Base-by-base conservation (phyloP, 2,113 vertebrate species). In the Ranitomeya imitator region DNA sequence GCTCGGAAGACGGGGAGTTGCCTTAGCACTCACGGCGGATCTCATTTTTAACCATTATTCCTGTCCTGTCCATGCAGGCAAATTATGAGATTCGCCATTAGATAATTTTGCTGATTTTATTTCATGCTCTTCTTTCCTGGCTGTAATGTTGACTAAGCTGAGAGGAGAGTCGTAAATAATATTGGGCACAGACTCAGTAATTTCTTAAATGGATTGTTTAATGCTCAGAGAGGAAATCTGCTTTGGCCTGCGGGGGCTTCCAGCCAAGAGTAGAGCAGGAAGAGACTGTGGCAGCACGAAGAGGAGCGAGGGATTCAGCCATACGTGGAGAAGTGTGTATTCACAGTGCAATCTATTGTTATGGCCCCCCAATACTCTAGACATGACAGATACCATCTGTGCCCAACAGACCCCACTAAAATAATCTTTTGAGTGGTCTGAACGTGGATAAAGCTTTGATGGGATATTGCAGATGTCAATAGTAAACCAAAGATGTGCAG, bases 141-240 rank as follows among this genome's bases (percentile, higher is more conserved):
- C 16, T 37, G 81, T 19, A 69, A 55, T 69, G 85, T 81, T 71
- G 78, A 82, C 16, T 57, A 19, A 81, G 77, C 76, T 19, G 15
- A 52, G 45, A 67, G 19, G 18, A 80, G 13, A 55, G 51, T 63
- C 37, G 69, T 87, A 74, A 87, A 83, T 88, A 61, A 83, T 63
- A 2, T 2, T 4, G 21, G 59, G 6, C 61, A 78, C 11, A n/a
- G 52, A 26, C 78, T n/a, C 78, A 15, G 63, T 82, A 63, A 81
- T 87, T 87, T 87, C 78, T 80, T 87, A 87, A 87, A 73, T 87
- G 78, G 86, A 69, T 69, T 81, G 86, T 81, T 87, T 59, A 80
- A 18, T 87, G 78, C 63, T 74, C 69, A 31, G 78, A n/a, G 67
- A 88, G 69, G 16, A 8, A 54, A 81, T n/a, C 16, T n/a, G 60